These are phyloP conservation scores for Semnornis frantzii DNA, from an alignment of 2,113 vertebrate species.

Conservation along the genomic window DNA sequence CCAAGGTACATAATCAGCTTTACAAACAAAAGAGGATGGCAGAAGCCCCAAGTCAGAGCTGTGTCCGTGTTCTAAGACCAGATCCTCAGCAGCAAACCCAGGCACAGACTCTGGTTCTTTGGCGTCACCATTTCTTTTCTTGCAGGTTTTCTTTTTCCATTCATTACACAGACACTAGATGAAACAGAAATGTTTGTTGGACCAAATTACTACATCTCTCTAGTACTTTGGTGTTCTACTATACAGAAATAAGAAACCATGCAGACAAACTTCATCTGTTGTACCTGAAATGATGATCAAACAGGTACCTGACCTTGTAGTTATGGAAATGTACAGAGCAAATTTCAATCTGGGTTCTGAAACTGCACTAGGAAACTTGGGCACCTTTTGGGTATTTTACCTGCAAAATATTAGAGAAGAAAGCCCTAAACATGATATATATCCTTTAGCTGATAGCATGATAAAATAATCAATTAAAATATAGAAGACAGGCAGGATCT, in stretches of 20 bases:
- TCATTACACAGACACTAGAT: conserved; percentile 67
- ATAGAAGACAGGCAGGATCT: conserved; percentile 62
- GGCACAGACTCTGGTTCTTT: conserved; percentile 66
- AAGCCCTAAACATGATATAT: conserved; percentile 62
- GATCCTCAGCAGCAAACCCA: conserved; percentile 46
- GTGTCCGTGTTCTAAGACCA: not conserved
- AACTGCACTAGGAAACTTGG: conserved; percentile 58
- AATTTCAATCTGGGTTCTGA: conserved; percentile 36
- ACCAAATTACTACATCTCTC: conserved; percentile 64
- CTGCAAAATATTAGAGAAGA: conserved; percentile 55
- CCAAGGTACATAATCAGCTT: not conserved
- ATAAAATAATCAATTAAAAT: conserved; percentile 69
- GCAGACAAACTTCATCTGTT: conserved; percentile 58
- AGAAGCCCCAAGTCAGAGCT: not conserved
- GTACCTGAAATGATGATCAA: conserved; percentile 45
- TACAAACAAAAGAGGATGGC: not conserved
- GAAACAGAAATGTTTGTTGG: conserved; percentile 66
- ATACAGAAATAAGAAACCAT: conserved; percentile 67
- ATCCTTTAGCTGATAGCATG: conserved; percentile 61
- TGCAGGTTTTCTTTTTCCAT: conserved; percentile 34
- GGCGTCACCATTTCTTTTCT: conserved; percentile 69
- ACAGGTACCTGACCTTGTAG: conserved; percentile 50
- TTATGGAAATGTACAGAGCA: conserved; percentile 46
- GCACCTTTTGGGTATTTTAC: conserved; percentile 51
- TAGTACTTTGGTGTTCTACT: conserved; percentile 54